Evolutionary conservation across 2,113 vertebrate species (phyloP), one percentile per base, ranked within the genome.

Genomic region (Paedocypris sp.): DNA sequence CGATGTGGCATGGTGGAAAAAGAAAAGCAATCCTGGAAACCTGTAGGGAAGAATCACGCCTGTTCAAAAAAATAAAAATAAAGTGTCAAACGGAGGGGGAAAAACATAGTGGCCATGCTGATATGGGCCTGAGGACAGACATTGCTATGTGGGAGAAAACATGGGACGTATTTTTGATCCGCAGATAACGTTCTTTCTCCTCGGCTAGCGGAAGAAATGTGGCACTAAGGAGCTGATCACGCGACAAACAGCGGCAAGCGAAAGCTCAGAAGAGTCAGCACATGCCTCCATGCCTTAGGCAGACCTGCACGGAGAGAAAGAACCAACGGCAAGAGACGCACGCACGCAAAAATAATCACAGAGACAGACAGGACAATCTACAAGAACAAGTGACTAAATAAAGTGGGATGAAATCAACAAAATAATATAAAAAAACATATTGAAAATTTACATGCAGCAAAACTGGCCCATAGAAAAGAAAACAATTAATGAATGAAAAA

Each of bases 251-350:
- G 80, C 81, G 78, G 73, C 81, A 85, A 83, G 79, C 81, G n/a
- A 78, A 81, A 82, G 77, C 75, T 48, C 74, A 79, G 78, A 75
- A 68, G 47, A 75, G 61, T 73, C 78, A 70, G 61, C 69, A 77
- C 83, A 85, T 83, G 82, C 82, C 74, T 79, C 79, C 80, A 85
- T 84, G 84, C 82, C 80, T 65, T 77, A 63, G 81, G 76, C 64
- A 80, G 73, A 80, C 76, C 84, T 85, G 81, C 23, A 61, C 65
- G 36, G 62, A 76, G 54, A 79, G 57, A 19, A 32, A 18, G 9
- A 8, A 26, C 6, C 4, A 26, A n/a, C 6, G 11, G 10, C 1
- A 12, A 25, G 8, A 11, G n/a, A 13, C n/a, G n/a, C n/a, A n/a
- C n/a, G n/a, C n/a, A n/a, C n/a, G n/a, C n/a, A 32, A 3, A 22